A percentile compares a stretch with the other conserved stretches of the same genome.
phyloP scores from a whole-genome alignment of 2,888 invertebrate species.

The Melangyna quadrimaculata region DNA sequence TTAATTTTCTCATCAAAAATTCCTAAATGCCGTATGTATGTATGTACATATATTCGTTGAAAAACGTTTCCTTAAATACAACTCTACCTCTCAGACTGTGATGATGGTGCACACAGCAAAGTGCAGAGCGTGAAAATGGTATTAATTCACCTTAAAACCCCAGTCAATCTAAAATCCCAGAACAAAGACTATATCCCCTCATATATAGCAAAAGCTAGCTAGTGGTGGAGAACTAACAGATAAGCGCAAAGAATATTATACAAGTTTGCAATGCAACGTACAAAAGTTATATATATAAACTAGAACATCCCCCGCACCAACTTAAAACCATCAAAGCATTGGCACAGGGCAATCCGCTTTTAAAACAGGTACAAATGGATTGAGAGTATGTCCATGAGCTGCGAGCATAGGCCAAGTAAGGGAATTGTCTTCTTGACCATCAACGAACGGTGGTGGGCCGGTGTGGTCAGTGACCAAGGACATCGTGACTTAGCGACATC shows the following conservation, averaged over 20 bases:
- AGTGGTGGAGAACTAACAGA: slow-evolving; percentile 28
- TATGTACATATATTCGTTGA: no score
- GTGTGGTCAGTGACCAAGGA: slow-evolving; percentile 71
- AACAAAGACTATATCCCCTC: slow-evolving; percentile 30
- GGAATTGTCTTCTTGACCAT: slow-evolving; percentile 27
- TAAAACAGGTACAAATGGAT: slow-evolving; percentile 51
- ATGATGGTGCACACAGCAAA: slow-evolving; percentile 14
- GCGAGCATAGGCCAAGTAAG: slow-evolving; percentile 17
- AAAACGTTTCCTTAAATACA: not conserved
- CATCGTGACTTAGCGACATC: slow-evolving; percentile 72
- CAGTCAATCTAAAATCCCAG: slow-evolving; percentile 26
- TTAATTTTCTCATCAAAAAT: no score
- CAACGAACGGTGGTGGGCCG: not conserved
- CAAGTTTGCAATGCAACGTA: slow-evolving; percentile 38
- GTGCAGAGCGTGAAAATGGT: slow-evolving; percentile 35
- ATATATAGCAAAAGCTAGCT: not conserved
- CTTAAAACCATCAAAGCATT: not conserved
- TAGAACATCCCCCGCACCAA: slow-evolving; percentile 41
- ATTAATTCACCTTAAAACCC: slow-evolving; percentile 53
- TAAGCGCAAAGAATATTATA: slow-evolving; percentile 46
- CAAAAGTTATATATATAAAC: slow-evolving; percentile 61
- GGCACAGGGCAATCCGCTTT: slow-evolving; percentile 21
- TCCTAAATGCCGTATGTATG: no score
- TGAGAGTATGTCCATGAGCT: slow-evolving; percentile 10
- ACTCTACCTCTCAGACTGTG: not conserved